Evolutionary conservation across 2,888 invertebrate genomes (phyloP), one percentile per base, ranked within the genome.

Genomic region (Bombyx huttoni): DNA sequence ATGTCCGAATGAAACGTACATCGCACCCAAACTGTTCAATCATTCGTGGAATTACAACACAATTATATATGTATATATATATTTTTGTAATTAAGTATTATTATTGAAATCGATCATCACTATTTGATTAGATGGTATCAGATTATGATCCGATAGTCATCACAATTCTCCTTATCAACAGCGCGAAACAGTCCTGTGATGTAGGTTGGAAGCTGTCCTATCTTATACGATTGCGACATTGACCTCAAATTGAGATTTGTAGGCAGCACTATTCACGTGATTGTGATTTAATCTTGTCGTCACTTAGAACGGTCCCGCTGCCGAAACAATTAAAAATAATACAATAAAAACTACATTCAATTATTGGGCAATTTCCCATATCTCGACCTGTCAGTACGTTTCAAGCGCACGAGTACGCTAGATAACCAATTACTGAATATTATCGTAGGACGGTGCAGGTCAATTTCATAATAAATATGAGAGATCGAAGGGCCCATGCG

Each of bases 21-120:
- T 55, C 63, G 61, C 63, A 61, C 58, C 57, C 50, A 61, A 58
- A 64, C 62, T 54, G 52, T n/a, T 33, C 34, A 54, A 52, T 53
- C 50, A 49, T 50, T 52, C 48, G 50, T 57, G 50, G 50, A 49
- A 55, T 49, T 49, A 33, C 33, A 24, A n/a, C 10, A 47, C 8
- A n/a, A 14, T 47, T 47, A 47, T 47, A 13, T 8, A 24, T 24
- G 6, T 24, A 24, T 24, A 24, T 24, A 24, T 24, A 24, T 24
- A 1, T 24, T 24, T 24, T 24, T 24, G 2, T 24, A 24, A 24
- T 24, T 3, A 5, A 24, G 24, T 24, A 3, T 24, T 24, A 24
- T 5, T 24, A 24, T 24, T 24, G 24, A 24, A 24, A 24, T 24
- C 24, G 24, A 24, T 24, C 24, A n/a, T n/a, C n/a, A n/a, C n/a